Conservation (phyloP, 1,140 invertebrate genomes). For the Rhynchophorus ferrugineus region DNA sequence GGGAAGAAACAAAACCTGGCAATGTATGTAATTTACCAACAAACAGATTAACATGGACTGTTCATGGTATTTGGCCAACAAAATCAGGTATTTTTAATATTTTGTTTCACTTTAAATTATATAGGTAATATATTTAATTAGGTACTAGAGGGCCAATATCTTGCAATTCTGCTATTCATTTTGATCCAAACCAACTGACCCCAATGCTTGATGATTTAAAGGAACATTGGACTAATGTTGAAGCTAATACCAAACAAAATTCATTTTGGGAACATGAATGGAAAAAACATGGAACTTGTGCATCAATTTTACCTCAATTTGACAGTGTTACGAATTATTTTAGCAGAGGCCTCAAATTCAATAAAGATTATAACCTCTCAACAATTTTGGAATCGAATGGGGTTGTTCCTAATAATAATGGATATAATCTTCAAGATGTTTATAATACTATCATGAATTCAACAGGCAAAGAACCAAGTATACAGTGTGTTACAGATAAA, state of each 20-base stretch:
- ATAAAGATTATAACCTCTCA: conserved; percentile 50
- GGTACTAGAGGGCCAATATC: conserved; percentile 52
- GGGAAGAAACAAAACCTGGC: conserved; percentile 51
- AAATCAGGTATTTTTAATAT: conserved; percentile 46
- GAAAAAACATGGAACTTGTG: conserved; percentile 79
- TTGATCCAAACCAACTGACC: conserved; percentile 51
- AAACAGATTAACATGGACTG: conserved; percentile 58
- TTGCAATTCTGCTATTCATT: conserved; percentile 60
- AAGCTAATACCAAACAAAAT: conserved; percentile 49
- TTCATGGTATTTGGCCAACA: conserved; percentile 79
- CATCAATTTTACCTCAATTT: conserved; percentile 50
- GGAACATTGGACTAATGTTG: conserved; percentile 66
- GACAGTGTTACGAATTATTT: conserved; percentile 69
- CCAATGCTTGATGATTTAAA: conserved; percentile 53
- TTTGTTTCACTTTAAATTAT: background rate
- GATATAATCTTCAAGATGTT: conserved; percentile 50
- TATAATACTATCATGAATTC: conserved; percentile 48
- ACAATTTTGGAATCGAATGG: conserved; percentile 36
- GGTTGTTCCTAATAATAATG: conserved; percentile 52
- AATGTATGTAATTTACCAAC: conserved; percentile 59
- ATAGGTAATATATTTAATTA: background rate
- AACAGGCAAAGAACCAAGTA: conserved; percentile 51
- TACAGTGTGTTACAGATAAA: conserved; percentile 50
- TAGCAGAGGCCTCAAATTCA: conserved; percentile 54
- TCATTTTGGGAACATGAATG: conserved; percentile 78